Evolutionary conservation across 2,113 vertebrate genomes (phyloP), one percentile per base, ranked within the genome.

Genomic region (Myotis yumanensis): DNA sequence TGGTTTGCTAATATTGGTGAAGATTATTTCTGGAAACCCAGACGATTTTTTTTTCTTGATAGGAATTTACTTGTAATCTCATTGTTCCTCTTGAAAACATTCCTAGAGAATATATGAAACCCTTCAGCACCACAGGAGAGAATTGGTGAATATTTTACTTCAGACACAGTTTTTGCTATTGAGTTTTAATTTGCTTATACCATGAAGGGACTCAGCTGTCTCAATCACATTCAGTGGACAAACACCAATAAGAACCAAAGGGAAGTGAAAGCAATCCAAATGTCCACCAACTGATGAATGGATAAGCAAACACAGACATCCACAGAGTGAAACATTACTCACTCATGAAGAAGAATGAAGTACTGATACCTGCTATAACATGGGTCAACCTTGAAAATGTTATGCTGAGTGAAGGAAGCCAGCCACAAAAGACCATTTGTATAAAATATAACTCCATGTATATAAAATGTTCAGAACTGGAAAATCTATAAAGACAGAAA

Each of bases 141-240:
- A 89, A 12, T 9, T 43, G n/a, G 80, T 35, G 69, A 73, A 22
- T 59, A 20, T 59, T 40, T 66, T 28, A 37, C 18, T 62, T 59
- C 40, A 64, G 71, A 7, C 30, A 11, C 14, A 37, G 17, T 7
- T 51, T 48, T 57, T 76, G n/a, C 62, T n/a, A 73, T 4, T 66
- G 66, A 75, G 37, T 43, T 86, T 84, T 75, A 54, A 18, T 46
- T 43, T 91, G 20, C 68, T 79, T 95, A 25, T 40, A 52, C 2
- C 4, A 0, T 0, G 10, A 52, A 69, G 57, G 6, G 3, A 11
- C 15, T 59, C 54, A 37, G n/a, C 16, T 11, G 2, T 2, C 5
- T 0, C 14, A 23, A 3, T 88, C 54, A 25, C 12, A 43, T 10
- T 28, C 22, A 76, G 22, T 75, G 32, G 43, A 71, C 30, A 22